These are phyloP conservation scores for Ctenopoma kingsleyae DNA, from an alignment of 2,797 vertebrate species.

Conservation along the genomic window DNA sequence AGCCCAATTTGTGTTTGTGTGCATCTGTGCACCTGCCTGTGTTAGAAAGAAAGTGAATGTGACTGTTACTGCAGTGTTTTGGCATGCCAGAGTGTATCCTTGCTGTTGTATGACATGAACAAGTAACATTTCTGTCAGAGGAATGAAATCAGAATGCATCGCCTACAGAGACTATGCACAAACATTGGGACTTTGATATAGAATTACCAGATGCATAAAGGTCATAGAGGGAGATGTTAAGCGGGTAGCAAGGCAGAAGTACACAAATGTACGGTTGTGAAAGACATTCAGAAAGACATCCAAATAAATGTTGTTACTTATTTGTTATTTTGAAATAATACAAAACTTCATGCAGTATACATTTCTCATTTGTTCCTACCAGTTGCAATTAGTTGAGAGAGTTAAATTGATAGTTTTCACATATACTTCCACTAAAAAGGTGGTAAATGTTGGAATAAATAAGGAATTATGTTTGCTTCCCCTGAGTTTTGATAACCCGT, in stretches of 20 bases:
- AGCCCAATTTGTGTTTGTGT: slow-evolving; percentile 63
- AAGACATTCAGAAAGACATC: neutral
- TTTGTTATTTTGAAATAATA: neutral
- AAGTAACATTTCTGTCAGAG: slow-evolving; percentile 60
- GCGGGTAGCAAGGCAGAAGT: neutral
- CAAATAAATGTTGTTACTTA: neutral
- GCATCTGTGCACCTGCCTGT: slow-evolving; percentile 45
- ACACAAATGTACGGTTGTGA: neutral
- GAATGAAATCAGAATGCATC: slow-evolving; percentile 36
- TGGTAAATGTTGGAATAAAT: slow-evolving; percentile 2
- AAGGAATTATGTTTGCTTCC: neutral
- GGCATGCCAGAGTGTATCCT: slow-evolving; percentile 19
- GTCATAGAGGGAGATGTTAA: neutral
- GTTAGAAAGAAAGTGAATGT: slow-evolving; percentile 17
- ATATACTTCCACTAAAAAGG: neutral
- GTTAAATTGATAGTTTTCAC: neutral
- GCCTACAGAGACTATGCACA: slow-evolving; percentile 38
- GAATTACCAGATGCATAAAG: slow-evolving; percentile 23
- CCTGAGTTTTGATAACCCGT: slow-evolving; percentile 19
- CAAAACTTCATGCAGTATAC: neutral
- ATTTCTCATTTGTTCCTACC: too few species aligned
- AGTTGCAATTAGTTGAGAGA: neutral
- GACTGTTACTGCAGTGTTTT: slow-evolving; percentile 15
- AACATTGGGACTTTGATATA: slow-evolving; percentile 18
- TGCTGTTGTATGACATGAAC: slow-evolving; percentile 48